Base-by-base conservation (phyloP, 2,113 vertebrate species). In the Crotalus horridus region DNA sequence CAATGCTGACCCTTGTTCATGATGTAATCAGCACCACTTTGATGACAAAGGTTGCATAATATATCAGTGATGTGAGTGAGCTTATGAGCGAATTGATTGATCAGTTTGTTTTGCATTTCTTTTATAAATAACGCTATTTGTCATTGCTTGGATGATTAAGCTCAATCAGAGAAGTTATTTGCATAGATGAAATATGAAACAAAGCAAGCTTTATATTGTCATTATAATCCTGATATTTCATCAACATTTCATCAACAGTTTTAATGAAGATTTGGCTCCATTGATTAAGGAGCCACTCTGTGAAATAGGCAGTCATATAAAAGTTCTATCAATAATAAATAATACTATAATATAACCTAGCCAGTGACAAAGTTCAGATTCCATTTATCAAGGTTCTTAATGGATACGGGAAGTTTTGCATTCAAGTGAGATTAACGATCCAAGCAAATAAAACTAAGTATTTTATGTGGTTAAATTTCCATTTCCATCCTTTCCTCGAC, bases 21-120 rank as follows among this genome's bases (percentile, higher is more conserved):
- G 91, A n/a, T 54, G 24, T 90, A 51, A 95, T 56, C 4, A 20
- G 53, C 90, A 26, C 26, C 87, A 5, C 26, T 53, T 89, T 91
- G 21, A 43, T 89, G 46, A 29, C 33, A 64, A 85, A 33, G 61
- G 85, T 56, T 51, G 89, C n/a, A 91, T 54, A 59, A 69, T 54
- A 20, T 56, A 89, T 87, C 9, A 29, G 43, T 91, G 85, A 85
- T 92, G 86, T 85, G 54, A 90, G 11, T 2, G 0, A 48, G 54
- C 0, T 0, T 20, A 29, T 43, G 81, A 89, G 6, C 10, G 17
- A 59, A 69, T 64, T 89, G 1, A 0, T 39, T 33, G 26, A 64
- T n/a, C 58, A 48, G 48, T 92, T 92, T 17, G 26, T 8, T 51
- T 29, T 0, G 4, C 53, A 5, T 39, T 15, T 46, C 53, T 53